Evolutionary conservation across 2,888 invertebrate species (phyloP), one percentile per base, ranked within the genome.

Genomic region (Phyllotreta cruciferae): DNA sequence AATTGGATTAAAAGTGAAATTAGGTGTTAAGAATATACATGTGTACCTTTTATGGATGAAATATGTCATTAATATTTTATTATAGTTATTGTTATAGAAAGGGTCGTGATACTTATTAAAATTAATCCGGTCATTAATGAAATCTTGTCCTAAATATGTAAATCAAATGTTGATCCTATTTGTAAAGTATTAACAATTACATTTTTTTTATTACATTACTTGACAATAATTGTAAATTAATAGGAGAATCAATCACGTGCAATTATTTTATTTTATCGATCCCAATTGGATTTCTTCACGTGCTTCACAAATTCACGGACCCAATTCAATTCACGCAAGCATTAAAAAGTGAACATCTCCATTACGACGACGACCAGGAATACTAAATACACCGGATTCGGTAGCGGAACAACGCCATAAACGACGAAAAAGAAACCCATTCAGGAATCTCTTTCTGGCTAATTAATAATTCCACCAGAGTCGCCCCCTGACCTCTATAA

Each of bases 401-500:
- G 14, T 75, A 75, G 74, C 77, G 76, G 77, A 75, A 77, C 75
- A 68, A 62, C 54, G 62, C 72, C 74, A 75, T 73, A 75, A 72
- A 73, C 57, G 67, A 52, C 24, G 24, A 52, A 67, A 67, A 62
- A 55, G 53, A 64, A 64, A 65, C 45, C 35, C 36, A 44, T 42
- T 37, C 42, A 69, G 54, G 62, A 62, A 67, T 64, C 53, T 56
- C 38, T 42, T 39, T n/a, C n/a, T 45, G 36, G 41, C 50, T 54
- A 41, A 65, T 70, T 70, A 65, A 66, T 61, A 65, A 66, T 67
- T 69, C 61, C 39, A 44, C 64, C 56, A 58, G 61, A 66, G 60
- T 66, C 74, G 75, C 74, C 77, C 83, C 83, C 83, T 83, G 79
- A 81, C 81, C 79, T 69, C 82, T 82, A 74, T 83, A 84, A 67